Base-by-base conservation (phyloP, 1,140 invertebrate genomes). In the Brachionus manjavacas region DNA sequence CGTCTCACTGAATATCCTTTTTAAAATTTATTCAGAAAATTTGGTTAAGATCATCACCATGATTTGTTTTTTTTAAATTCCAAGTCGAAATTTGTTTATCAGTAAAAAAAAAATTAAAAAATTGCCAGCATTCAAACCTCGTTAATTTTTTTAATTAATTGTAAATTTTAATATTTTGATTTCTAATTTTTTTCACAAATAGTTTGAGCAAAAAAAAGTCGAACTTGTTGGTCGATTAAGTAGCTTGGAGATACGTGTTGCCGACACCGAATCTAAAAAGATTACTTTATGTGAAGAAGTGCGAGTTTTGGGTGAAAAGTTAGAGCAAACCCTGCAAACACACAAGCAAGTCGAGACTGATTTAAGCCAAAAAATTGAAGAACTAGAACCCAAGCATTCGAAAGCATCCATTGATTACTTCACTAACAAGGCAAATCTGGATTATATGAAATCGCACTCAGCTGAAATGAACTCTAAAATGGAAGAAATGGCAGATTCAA, bases 401-500 rank as follows among this genome's bases (percentile, higher is more conserved):
- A 81, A 68, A 14, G 41, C 49, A 28, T 43, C 49, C 3, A 9
- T 16, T 23, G 52, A 81, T 11, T 60, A 64, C 23, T 43, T 11
- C 12, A 20, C 35, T 20, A 81, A 81, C n/a, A 68, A 81, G 39
- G 49, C 52, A 11, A 68, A 81, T 43, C 46, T 81, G 28, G 52
- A 81, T 4, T 68, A 68, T 12, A 81, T 81, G 79, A 60, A 81
- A 16, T 39, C 79, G 3, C 79, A 81, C 66, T 81, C 79, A 20
- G 23, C 11, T 25, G 79, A 81, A 81, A 81, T 81, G 79, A 81
- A 64, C 6, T n/a, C 20, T 14, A 81, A 81, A 81, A 81, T 81
- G 52, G 52, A 81, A 0, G 79, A 81, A 35, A 81, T 81, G 79
- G 31, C 16, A 20, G 41, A 81, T 23, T 39, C 79, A 31, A 60